Evolutionary conservation across 2,113 vertebrate genomes (phyloP).

Genomic region (Mionectes macconnelli): DNA sequence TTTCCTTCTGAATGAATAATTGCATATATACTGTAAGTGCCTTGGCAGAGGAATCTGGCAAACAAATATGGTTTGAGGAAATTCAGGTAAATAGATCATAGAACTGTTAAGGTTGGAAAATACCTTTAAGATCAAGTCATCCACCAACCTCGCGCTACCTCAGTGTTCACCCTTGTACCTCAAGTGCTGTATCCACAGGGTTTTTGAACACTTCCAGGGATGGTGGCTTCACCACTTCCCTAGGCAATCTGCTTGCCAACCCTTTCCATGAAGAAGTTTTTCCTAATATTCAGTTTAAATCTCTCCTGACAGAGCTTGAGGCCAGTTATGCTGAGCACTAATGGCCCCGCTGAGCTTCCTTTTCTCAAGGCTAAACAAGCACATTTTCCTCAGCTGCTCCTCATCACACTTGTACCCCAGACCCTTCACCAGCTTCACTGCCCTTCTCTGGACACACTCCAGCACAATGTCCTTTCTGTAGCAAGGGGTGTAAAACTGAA

Average conservation of each 20-base stretch:
- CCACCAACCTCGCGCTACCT: background rate
- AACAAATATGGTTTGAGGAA: background rate
- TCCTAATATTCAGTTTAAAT: background rate
- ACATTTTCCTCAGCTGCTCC: background rate
- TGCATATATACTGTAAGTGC: background rate
- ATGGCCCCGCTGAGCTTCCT: background rate
- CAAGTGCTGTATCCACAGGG: accelerated
- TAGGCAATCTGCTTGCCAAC: background rate
- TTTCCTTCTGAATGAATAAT: background rate
- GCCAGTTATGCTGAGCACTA: background rate
- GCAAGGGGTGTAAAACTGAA: background rate
- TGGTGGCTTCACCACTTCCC: background rate
- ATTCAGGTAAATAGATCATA: background rate
- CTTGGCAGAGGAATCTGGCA: background rate
- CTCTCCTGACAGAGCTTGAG: background rate
- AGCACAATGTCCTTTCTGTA: background rate
- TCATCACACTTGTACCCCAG: background rate
- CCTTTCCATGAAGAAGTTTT: background rate
- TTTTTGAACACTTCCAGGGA: background rate
- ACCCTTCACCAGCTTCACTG: background rate
- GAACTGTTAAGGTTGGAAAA: background rate
- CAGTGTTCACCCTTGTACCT: background rate
- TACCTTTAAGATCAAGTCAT: background rate
- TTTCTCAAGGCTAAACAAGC: background rate
- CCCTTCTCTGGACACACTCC: background rate